Evolutionary conservation across 2,113 vertebrate genomes (phyloP), one percentile per base, ranked within the genome.

Genomic region (Pseudopodoces humilis): DNA sequence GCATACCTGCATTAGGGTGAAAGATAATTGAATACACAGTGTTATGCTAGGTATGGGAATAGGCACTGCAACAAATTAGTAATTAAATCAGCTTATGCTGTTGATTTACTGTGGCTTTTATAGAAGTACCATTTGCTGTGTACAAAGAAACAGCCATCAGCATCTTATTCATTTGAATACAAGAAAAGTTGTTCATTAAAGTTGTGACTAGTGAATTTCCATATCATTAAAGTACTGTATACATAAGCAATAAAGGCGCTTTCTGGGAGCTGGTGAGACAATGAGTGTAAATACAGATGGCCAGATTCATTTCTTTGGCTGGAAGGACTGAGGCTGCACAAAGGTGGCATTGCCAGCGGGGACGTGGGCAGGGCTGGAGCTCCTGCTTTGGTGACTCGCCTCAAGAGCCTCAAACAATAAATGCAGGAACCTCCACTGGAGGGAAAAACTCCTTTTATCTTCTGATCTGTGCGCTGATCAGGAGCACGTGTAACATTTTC

Each of bases 171-270:
- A 94, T 97, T 93, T 95, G 83, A 97, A 95, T 91, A 94, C 74
- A 82, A 95, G 88, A 95, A 96, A 96, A 94, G 92, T 88, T 92
- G 76, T 93, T 96, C 96, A 88, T 95, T 95, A 81, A 95, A 95
- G 80, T 88, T 92, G 94, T 86, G 90, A 92, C 92, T 95, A 88
- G 71, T 86, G 80, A 97, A 96, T 96, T 95, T 96, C 96, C 94
- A 94, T 95, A 90, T 95, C 94, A 95, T 95, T 96, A 95, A 96
- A 96, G 83, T 83, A 90, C 83, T 96, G 95, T 80, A 96, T 89
- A 79, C 93, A 95, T 63, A 90, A 95, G 94, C 85, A 92, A 67
- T 60, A 21, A 31, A 91, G 83, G 81, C 86, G 90, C 67, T 91
- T 96, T 90, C 87, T 64, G 83, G 80, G 85, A 95, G 67, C 70